A percentile compares a stretch with the other conserved stretches of the same genome.
phyloP scores from a whole-genome alignment of 2,797 vertebrate genomes.

The Atherinosoma microstoma region DNA sequence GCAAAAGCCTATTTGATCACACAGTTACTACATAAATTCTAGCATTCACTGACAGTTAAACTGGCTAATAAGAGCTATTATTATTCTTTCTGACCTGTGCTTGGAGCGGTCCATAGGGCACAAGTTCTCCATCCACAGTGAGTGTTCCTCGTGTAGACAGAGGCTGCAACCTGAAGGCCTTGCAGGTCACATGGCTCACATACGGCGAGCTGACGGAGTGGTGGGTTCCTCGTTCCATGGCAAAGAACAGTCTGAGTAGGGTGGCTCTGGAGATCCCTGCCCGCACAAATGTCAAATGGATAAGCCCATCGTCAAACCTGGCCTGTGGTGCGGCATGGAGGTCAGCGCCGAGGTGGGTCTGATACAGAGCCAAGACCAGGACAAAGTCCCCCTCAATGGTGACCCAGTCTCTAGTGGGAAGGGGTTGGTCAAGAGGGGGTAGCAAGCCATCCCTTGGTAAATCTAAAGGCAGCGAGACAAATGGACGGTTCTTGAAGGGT shows the following conservation, averaged over 20 bases:
- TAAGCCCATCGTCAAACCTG: constrained; percentile 88
- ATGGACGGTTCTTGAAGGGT: constrained; percentile 72
- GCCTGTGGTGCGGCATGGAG: constrained; percentile 89
- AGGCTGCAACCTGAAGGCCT: constrained; percentile 92
- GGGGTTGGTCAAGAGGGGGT: constrained; percentile 86
- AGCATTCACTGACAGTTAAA: background rate
- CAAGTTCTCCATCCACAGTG: constrained; percentile 92
- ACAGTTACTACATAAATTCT: background rate
- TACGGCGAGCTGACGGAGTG: constrained; percentile 87
- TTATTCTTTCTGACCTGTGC: constrained; percentile 83
- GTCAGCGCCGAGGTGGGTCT: constrained; percentile 90
- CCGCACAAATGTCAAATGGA: constrained; percentile 91
- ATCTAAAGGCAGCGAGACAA: constrained; percentile 61
- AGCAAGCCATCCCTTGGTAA: constrained; percentile 84
- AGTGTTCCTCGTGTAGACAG: constrained; percentile 88
- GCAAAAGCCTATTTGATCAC: background rate
- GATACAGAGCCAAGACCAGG: constrained; percentile 89
- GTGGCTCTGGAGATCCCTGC: constrained; percentile 89
- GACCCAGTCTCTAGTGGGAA: constrained; percentile 90
- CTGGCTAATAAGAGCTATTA: background rate
- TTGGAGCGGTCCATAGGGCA: constrained; percentile 92
- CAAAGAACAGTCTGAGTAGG: constrained; percentile 89
- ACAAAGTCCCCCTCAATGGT: constrained; percentile 92
- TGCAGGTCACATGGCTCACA: constrained; percentile 86
- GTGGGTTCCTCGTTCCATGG: constrained; percentile 91